Evolutionary conservation across 2,888 invertebrate genomes (phyloP).

Genomic region (Erebia aethiops): DNA sequence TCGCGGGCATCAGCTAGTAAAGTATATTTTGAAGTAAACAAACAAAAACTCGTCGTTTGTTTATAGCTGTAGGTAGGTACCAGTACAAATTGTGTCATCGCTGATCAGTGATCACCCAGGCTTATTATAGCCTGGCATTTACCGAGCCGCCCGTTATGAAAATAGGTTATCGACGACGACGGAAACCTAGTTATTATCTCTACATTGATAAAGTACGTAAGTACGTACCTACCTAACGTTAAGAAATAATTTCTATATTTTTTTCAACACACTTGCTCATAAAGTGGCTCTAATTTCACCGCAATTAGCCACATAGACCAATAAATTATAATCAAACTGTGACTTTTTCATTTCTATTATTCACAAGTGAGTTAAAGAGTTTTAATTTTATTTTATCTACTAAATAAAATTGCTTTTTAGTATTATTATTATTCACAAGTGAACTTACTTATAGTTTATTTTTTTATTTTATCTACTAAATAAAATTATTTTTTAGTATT

Average conservation of each 20-base stretch:
- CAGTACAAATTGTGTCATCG: conserved; percentile 1
- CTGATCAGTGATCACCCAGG: conserved; percentile 7
- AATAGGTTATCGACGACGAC: conserved; percentile 26
- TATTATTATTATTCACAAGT: no score
- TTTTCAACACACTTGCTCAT: no score
- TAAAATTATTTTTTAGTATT: no score
- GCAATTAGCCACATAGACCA: no score
- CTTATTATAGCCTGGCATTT: conserved; percentile 34
- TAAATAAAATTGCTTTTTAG: no score
- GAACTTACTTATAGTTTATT: no score
- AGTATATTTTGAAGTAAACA: neutral
- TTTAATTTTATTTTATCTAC: no score
- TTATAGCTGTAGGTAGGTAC: neutral
- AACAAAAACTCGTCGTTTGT: neutral
- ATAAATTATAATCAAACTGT: no score
- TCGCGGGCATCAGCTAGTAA: neutral
- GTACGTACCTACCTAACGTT: neutral
- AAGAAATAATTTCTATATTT: neutral
- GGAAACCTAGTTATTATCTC: conserved; percentile 14
- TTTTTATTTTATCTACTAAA: no score
- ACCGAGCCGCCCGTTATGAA: conserved; percentile 27
- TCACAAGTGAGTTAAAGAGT: no score
- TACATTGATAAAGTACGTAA: conserved; percentile 11
- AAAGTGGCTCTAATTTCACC: no score
- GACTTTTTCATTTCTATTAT: no score